phyloP scores from a whole-genome alignment of 2,888 invertebrate genomes.

The Lacanobia wlatinum region DNA sequence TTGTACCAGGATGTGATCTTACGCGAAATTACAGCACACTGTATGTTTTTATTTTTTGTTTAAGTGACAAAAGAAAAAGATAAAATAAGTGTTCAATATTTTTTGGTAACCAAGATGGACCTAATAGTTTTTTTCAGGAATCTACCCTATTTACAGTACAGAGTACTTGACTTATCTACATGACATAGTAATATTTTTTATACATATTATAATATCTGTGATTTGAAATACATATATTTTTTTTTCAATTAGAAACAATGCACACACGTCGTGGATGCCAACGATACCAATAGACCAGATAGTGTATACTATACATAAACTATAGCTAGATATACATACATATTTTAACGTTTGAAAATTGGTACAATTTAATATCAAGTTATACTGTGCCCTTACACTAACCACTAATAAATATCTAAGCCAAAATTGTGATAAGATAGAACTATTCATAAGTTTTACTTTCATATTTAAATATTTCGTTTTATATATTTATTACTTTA shows the following conservation, averaged over 20 bases:
- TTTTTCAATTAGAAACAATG: background rate
- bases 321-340: constrained; percentile 13
- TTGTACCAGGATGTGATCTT: no score
- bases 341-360: constrained; percentile 25
- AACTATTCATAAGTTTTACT: constrained; percentile 8
- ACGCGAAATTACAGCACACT: no score
- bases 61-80: no score
- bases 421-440: constrained; percentile 10
- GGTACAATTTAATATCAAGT: constrained; percentile 38
- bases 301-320: constrained; percentile 11
- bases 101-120: no score
- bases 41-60: no score
- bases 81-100: no score
- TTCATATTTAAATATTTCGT: background rate
- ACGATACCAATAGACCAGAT: background rate
- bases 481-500: no score
- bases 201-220: background rate
- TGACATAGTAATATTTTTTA: constrained; percentile 21
- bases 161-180: constrained; percentile 1
- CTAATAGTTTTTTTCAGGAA: no score
- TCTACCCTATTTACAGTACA: no score
- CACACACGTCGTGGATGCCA: background rate
- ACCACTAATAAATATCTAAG: constrained; percentile 11
- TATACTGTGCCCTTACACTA: constrained; percentile 35
- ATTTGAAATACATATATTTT: constrained; percentile 20